Percentiles rank a stretch among this genome's conserved stretches.
Conservation (phyloP, 2,888 invertebrate genomes). For the Calameuta idolon region DNA sequence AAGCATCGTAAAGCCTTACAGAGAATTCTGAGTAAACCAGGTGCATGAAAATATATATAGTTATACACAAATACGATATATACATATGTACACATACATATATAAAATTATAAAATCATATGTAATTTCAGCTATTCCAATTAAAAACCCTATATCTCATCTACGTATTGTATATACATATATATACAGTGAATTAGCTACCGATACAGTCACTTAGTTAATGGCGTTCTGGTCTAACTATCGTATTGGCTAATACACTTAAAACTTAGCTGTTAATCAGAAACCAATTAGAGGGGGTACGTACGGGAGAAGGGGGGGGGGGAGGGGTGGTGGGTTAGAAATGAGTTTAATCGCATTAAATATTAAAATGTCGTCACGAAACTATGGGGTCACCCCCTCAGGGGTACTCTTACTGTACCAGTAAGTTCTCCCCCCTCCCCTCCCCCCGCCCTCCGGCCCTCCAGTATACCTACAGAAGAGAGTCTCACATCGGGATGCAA, state of each 20-base stretch:
- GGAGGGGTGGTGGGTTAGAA: constrained; percentile 39
- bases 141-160: neutral
- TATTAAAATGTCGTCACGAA: constrained; percentile 58
- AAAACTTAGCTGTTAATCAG: constrained; percentile 62
- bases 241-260: constrained; percentile 36
- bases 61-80: neutral
- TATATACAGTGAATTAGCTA: neutral
- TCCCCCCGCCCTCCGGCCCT: neutral
- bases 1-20: neutral
- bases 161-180: neutral
- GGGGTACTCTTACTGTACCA: constrained; percentile 11
- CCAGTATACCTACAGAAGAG: constrained; percentile 19
- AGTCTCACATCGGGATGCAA: constrained; percentile 37
- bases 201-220: neutral
- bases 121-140: neutral
- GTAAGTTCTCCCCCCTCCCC: neutral
- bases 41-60: neutral
- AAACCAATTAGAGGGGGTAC: constrained; percentile 62
- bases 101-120: too few relatives aligned
- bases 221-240: neutral
- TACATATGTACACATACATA: neutral
- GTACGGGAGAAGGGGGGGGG: neutral
- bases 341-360: constrained; percentile 65
- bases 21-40: neutral
- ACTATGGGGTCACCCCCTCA: constrained; percentile 21